These are phyloP conservation scores for Pantherophis guttatus DNA, from an alignment of 2,113 vertebrate species.

Conservation along the genomic window DNA sequence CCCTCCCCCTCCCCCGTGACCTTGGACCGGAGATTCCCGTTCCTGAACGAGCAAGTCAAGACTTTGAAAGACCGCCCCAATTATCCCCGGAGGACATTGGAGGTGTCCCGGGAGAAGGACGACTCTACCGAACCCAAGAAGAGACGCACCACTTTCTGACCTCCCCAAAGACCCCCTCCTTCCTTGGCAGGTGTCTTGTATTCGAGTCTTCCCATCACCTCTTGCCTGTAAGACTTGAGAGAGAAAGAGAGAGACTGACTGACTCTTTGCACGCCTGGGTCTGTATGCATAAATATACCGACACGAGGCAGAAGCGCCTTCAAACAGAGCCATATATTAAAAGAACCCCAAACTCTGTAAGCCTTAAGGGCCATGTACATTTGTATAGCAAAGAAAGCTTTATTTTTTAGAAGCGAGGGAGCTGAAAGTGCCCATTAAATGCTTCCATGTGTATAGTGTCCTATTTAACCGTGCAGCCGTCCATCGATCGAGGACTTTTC, in stretches of 20 bases:
- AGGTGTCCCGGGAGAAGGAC: not conserved
- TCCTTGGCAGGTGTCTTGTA: not conserved
- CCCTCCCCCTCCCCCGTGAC: not conserved
- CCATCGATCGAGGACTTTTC: not conserved
- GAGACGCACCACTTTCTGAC: conserved; percentile 42
- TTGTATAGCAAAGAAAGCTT: conserved; percentile 66
- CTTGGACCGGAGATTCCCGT: not conserved
- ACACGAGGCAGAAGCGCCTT: conserved; percentile 6
- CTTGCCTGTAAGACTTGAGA: not conserved
- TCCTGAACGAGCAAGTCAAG: not conserved
- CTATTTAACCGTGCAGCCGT: no score
- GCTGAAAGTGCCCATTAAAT: not conserved
- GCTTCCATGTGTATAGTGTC: not conserved
- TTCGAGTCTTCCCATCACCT: not conserved
- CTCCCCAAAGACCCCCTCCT: fast-evolving
- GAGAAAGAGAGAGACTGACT: not conserved
- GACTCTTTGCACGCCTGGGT: not conserved
- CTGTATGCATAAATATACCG: not conserved
- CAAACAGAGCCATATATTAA: not conserved
- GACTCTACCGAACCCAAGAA: conserved; percentile 47
- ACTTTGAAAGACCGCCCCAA: not conserved
- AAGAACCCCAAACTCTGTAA: conserved; percentile 38
- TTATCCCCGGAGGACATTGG: not conserved
- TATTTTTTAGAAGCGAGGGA: conserved; percentile 41
- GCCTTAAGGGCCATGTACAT: conserved; percentile 59